phyloP scores from a whole-genome alignment of 2,797 vertebrate species.

The Hephaestus fuliginosus region DNA sequence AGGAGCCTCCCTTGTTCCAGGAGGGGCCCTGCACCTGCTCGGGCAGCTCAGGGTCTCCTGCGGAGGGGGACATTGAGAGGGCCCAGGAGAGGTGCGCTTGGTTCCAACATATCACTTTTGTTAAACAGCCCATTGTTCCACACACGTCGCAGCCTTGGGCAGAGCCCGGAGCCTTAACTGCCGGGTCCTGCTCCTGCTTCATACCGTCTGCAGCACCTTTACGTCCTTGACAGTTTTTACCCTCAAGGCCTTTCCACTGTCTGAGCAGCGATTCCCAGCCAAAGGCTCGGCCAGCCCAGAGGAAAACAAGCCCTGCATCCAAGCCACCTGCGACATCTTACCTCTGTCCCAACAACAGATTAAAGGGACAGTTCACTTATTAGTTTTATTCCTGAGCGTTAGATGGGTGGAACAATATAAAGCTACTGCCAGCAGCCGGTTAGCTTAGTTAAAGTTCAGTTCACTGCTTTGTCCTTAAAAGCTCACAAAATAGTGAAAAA shows the following conservation, averaged over 20 bases:
- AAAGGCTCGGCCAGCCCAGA: conserved; percentile 4
- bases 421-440: not conserved
- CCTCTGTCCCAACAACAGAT: not conserved
- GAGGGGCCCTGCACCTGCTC: conserved; percentile 78
- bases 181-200: not conserved
- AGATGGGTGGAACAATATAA: not conserved
- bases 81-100: conserved; percentile 35
- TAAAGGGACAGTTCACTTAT: not conserved
- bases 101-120: conserved; percentile 52
- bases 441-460: not conserved
- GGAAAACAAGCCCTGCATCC: conserved; percentile 21
- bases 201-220: conserved; percentile 6
- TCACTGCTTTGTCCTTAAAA: not conserved
- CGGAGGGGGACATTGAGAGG: conserved; percentile 34
- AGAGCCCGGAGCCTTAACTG: conserved; percentile 1
- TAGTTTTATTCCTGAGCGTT: not conserved
- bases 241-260: conserved; percentile 36
- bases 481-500: not conserved
- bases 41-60: conserved; percentile 45
- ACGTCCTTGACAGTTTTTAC: conserved; percentile 34
- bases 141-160: conserved; percentile 17
- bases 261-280: conserved; percentile 28
- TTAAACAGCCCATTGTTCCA: conserved; percentile 39
- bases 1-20: conserved; percentile 63
- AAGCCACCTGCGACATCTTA: conserved; percentile 37